Conservation (phyloP, 2,797 vertebrate species). For the Melanotaenia trifasciata region DNA sequence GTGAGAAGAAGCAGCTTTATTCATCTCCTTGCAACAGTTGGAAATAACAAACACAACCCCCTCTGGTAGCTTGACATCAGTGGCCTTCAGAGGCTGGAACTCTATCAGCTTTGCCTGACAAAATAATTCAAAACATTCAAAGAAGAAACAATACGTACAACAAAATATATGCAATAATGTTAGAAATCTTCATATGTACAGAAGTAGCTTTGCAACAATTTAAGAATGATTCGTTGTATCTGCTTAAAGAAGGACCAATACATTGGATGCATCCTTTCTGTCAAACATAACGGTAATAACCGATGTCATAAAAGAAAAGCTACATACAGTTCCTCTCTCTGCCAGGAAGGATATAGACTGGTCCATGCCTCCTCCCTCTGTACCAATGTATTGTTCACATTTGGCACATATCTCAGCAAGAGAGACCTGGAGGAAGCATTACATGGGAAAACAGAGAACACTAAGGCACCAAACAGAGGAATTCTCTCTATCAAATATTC, state of each 20-base stretch:
- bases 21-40: slow-evolving; percentile 96
- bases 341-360: slow-evolving; percentile 98
- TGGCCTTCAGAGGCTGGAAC: slow-evolving; percentile 92
- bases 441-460: not conserved
- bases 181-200: not conserved
- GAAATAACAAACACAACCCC: slow-evolving; percentile 95
- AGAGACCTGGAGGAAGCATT: slow-evolving; percentile 83
- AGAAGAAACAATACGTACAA: not conserved
- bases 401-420: slow-evolving; percentile 94
- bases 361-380: slow-evolving; percentile 98
- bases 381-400: slow-evolving; percentile 93
- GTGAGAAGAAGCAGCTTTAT: slow-evolving; percentile 96
- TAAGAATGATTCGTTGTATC: not conserved
- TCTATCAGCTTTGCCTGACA: slow-evolving; percentile 96
- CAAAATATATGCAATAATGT: too few relatives aligned
- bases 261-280: too few relatives aligned
- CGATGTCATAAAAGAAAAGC: not conserved
- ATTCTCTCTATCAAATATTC: not conserved
- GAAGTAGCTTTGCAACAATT: too few relatives aligned
- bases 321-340: slow-evolving; percentile 91
- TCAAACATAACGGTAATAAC: not conserved
- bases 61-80: slow-evolving; percentile 91
- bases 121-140: slow-evolving; percentile 40
- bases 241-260: not conserved
- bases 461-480: not conserved